Base-by-base conservation (phyloP, 2,888 invertebrate species). In the Theristus sp. region DNA sequence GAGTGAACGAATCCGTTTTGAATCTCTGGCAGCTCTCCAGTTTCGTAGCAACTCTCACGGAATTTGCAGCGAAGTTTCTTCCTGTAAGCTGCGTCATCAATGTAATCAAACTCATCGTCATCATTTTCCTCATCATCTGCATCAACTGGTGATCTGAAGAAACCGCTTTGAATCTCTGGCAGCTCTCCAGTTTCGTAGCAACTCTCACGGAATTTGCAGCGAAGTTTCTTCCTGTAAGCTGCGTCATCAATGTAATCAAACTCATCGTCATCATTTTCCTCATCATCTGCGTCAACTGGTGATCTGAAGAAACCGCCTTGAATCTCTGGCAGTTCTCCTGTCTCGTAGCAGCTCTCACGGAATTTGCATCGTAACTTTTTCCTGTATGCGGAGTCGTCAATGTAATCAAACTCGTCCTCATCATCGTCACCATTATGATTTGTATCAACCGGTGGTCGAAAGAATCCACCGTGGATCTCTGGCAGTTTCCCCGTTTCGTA, bases 41-140 rank as follows among this genome's bases (percentile, higher is more conserved):
- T 68, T 54, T 70, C 67, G 60, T 72, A 72, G 61, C 71, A 71
- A 13, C 65, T 65, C 58, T 68, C 66, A 28, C 69, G 62, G 55
- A 66, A 70, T 57, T 70, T 68, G 65, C 70, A 70, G 49, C 63
- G 60, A 47, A 67, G 64, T 47, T 63, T 69, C 57, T 69, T 67
- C 64, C 70, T 69, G 52, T 63, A 60, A 49, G n/a, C 20, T 17
- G 6, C 20, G 20, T 10, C 49, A 6, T 24, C 3, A 6, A 17
- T 49, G 20, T 10, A 10, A 10, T n/a, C 49, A 3, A n/a, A 24
- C 24, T 20, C 13, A n/a, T n/a, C 49, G 3, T 49, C 49, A 49
- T 20, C n/a, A n/a, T 49, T n/a, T n/a, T n/a, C 49, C 6, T 17
- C 20, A 10, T 10, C 13, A 24, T 49, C 49, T n/a, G 49, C 20